A percentile compares a stretch with the other conserved stretches of the same genome.
Conservation (phyloP, 2,113 vertebrate genomes). For the Pelmatolapia mariae region DNA sequence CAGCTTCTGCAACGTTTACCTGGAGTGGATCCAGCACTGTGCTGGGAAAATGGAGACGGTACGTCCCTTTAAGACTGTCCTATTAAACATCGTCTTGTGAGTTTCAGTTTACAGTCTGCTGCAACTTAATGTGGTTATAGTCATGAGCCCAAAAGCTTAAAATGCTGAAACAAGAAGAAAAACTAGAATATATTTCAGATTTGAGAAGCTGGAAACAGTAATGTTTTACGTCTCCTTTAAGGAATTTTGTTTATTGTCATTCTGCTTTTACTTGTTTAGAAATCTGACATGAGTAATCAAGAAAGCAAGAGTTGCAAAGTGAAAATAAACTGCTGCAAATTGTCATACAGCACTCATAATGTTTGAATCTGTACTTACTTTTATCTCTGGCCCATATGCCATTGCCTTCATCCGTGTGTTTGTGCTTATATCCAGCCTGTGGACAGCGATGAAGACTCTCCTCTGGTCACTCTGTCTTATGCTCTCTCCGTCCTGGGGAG, state of each 20-base stretch:
- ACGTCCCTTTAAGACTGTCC: background rate
- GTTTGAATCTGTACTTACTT: background rate
- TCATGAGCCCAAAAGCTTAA: background rate
- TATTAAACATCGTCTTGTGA: background rate
- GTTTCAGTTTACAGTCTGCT: background rate
- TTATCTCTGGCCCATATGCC: background rate
- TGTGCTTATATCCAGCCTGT: conserved; percentile 67
- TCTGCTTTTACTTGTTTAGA: background rate
- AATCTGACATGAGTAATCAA: background rate
- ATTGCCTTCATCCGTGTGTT: background rate
- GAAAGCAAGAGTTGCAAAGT: background rate
- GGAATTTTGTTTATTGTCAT: background rate
- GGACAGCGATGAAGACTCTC: conserved; percentile 90
- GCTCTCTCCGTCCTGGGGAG: conserved; percentile 91
- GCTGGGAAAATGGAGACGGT: conserved; percentile 83
- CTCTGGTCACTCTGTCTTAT: conserved; percentile 89
- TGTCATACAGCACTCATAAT: background rate
- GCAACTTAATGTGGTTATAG: background rate
- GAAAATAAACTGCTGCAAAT: background rate
- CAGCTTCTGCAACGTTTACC: conserved; percentile 93
- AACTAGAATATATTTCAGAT: background rate
- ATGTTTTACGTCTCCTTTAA: background rate
- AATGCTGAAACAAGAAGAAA: background rate
- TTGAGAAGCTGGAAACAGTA: background rate
- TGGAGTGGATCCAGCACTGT: conserved; percentile 96